Base-by-base conservation (phyloP, 2,113 vertebrate species). In the Eupsittula cactorum region DNA sequence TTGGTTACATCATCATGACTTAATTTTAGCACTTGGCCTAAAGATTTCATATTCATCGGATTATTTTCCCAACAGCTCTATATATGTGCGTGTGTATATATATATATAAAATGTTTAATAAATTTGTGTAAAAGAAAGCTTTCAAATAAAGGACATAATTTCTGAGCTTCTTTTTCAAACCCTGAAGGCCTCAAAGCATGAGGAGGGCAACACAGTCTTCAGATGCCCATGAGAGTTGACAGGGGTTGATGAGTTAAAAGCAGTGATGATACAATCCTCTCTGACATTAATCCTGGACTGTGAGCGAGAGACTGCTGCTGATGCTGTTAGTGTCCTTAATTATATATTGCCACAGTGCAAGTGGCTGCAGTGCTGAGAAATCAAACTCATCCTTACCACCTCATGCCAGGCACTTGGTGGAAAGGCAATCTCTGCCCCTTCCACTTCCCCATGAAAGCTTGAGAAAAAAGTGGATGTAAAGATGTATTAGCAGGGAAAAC, bases 11-110 rank as follows among this genome's bases (percentile, higher is more conserved):
- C 15, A 1, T 75, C 81, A 91, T 29, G 24, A 41, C 62, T 93
- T 84, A 91, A 92, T 95, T 92, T 95, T 93, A 95, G 81, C 37
- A 76, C 13, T 87, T 94, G 62, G 70, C 41, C 44, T 92, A n/a
- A 93, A 90, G 88, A 62, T 23, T 95, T 91, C 17, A 6, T 55
- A 47, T 65, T 35, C 76, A 27, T 52, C 0, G 0, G 77, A 67
- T 97, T 91, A 86, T 64, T 78, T 71, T 77, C 31, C 50, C 53
- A 46, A 67, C 63, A 91, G 42, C 8, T 28, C 21, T n/a, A 9
- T n/a, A n/a, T n/a, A n/a, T n/a, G 12, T 23, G 55, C 4, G 20
- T 57, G 13, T 21, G 53, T 53, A 23, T 16, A 62, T 62, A 33
- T 7, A 23, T 35, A 25, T 59, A 59, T 19, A 57, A 12, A 20